These are phyloP conservation scores for Drosophila setifemur DNA, from an alignment of 1,140 invertebrate genomes.

Conservation along the genomic window DNA sequence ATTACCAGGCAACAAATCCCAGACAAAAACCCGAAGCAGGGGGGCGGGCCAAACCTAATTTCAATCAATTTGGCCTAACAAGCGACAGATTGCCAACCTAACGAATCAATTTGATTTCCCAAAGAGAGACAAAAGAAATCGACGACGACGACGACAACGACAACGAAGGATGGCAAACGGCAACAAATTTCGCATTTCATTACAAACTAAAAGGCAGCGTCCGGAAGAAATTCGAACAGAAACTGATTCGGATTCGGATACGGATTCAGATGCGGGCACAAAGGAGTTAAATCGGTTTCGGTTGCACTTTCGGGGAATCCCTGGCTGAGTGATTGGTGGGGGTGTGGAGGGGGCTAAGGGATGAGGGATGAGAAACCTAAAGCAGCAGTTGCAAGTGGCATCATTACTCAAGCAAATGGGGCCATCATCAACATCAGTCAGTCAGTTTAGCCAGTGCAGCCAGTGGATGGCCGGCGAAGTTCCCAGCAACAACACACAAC, in stretches of 20 bases:
- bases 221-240: constrained; percentile 37
- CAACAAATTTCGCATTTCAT: constrained; percentile 67
- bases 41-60: constrained; percentile 56
- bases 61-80: constrained; percentile 75
- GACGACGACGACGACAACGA: neutral
- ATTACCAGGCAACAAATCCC: constrained; percentile 51
- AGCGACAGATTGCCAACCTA: constrained; percentile 72
- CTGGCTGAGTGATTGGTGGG: no score
- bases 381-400: constrained; percentile 55
- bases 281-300: constrained; percentile 52
- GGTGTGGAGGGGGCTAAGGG: constrained; percentile 9
- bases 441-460: neutral
- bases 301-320: constrained; percentile 18
- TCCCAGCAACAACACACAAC: neutral
- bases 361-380: constrained; percentile 1
- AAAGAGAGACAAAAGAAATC: constrained; percentile 44
- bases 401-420: constrained; percentile 78
- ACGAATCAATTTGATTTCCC: constrained; percentile 62
- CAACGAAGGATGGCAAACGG: constrained; percentile 20
- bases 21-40: neutral
- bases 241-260: constrained; percentile 2
- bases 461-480: constrained; percentile 8
- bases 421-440: constrained; percentile 62
- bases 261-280: constrained; percentile 10
- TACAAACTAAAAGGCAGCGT: constrained; percentile 54